Conservation (phyloP, 2,113 vertebrate species). For the Sylvia atricapilla region DNA sequence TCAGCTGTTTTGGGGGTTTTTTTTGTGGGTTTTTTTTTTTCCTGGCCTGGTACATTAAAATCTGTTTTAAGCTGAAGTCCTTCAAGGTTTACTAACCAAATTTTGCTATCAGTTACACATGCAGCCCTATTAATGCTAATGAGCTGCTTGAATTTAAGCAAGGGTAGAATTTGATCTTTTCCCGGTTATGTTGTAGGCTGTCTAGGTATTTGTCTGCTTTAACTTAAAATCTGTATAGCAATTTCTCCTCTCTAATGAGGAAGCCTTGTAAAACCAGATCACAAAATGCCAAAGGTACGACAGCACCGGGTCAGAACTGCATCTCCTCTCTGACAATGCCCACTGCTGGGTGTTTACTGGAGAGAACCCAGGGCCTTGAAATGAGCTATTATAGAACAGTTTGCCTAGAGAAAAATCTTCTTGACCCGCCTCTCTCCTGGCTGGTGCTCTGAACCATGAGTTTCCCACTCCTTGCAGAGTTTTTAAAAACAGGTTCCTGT, state of each 20-base stretch:
- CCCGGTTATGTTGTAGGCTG: not conserved
- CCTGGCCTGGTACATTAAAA: conserved; percentile 1
- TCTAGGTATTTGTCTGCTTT: conserved; percentile 28
- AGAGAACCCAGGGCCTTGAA: not conserved
- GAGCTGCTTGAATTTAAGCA: conserved; percentile 20
- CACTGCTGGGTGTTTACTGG: not conserved
- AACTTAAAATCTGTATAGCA: conserved; percentile 9
- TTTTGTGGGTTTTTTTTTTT: not conserved
- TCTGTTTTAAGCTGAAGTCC: not conserved
- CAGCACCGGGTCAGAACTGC: not conserved
- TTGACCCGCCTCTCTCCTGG: not conserved
- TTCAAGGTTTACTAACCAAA: conserved; percentile 37
- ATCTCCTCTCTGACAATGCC: not conserved
- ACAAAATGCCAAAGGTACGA: not conserved
- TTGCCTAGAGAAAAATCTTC: not conserved
- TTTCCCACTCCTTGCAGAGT: not conserved
- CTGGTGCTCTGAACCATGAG: not conserved
- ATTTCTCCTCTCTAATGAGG: not conserved
- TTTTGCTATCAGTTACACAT: conserved; percentile 42
- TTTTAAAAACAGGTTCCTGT: not conserved
- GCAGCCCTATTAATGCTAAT: conserved; percentile 42
- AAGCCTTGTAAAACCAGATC: not conserved
- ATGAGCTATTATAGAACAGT: not conserved
- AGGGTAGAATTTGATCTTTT: conserved; percentile 34
- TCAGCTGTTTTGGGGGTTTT: conserved; percentile 3